Evolutionary conservation across 1,140 invertebrate species (phyloP).

Genomic region (Cardiocondyla obscurior): DNA sequence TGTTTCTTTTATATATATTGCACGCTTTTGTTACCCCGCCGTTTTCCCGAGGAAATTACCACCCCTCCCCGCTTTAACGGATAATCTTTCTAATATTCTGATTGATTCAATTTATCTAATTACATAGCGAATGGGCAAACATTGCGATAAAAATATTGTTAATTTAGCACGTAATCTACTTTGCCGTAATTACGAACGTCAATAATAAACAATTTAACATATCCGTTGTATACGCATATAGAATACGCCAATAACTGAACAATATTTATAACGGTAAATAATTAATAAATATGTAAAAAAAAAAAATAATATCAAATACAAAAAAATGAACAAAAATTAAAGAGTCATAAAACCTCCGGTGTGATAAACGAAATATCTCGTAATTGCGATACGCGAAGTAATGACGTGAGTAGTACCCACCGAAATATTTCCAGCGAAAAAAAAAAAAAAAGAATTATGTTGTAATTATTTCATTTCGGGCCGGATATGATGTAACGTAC

Average conservation of each 20-base stretch:
- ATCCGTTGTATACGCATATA: not conserved
- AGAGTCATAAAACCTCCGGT: not conserved
- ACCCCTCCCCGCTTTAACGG: not conserved
- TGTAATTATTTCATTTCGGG: not conserved
- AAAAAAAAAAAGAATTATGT: not conserved
- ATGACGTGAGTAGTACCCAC: not conserved
- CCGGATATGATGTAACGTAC: no score
- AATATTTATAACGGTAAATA: not conserved
- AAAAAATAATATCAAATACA: no score
- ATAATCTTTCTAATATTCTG: slow-evolving; percentile 1
- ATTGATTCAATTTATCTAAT: not conserved
- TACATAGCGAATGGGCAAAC: not conserved
- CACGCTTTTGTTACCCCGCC: not conserved
- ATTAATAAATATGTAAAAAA: not conserved
- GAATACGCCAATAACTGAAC: not conserved
- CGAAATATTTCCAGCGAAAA: not conserved
- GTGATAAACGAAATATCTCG: not conserved
- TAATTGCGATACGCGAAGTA: not conserved
- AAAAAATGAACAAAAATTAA: not conserved
- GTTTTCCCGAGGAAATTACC: not conserved
- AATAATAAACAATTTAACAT: slow-evolving; percentile 3
- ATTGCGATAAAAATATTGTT: not conserved
- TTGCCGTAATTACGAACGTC: not conserved
- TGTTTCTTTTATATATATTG: not conserved
- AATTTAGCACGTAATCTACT: slow-evolving; percentile 17